Conservation (phyloP, 1,140 invertebrate genomes). For the Steinernema khuongi region DNA sequence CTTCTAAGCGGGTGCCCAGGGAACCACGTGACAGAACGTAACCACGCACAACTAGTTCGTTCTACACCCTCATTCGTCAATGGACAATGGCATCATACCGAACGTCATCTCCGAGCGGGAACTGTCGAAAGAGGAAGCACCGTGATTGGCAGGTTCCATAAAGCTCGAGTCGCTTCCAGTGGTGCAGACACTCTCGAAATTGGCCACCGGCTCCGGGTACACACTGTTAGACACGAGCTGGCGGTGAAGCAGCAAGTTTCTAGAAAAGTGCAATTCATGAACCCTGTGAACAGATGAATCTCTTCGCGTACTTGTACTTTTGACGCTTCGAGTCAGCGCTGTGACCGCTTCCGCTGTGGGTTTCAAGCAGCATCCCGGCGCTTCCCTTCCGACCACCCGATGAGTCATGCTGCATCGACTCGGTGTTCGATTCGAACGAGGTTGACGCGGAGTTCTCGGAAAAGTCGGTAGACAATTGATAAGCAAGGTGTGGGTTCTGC, state of each 20-base stretch:
- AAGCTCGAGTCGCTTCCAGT: background rate
- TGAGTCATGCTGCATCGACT: constrained; percentile 7
- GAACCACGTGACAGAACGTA: no score
- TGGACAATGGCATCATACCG: no score
- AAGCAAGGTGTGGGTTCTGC: background rate
- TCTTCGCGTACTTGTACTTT: background rate
- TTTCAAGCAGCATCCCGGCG: background rate
- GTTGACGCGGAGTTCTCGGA: constrained; percentile 6
- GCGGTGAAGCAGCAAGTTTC: background rate
- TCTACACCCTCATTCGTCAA: no score
- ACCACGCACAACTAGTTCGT: no score
- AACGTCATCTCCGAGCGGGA: background rate
- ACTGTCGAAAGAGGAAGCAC: constrained; percentile 8
- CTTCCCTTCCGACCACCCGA: background rate
- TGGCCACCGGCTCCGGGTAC: background rate
- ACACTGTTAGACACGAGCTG: background rate
- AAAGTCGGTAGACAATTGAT: background rate
- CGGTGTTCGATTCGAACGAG: constrained; percentile 5
- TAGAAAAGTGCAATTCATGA: background rate
- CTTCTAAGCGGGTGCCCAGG: no score
- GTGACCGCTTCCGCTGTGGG: background rate
- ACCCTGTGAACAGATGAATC: background rate
- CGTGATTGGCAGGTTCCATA: background rate
- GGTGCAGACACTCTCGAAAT: background rate
- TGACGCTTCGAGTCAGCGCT: background rate